A percentile compares a stretch with the other conserved stretches of the same genome.
These are phyloP conservation scores for Tachyglossus aculeatus DNA, from an alignment of 2,797 vertebrate species.

Conservation along the genomic window DNA sequence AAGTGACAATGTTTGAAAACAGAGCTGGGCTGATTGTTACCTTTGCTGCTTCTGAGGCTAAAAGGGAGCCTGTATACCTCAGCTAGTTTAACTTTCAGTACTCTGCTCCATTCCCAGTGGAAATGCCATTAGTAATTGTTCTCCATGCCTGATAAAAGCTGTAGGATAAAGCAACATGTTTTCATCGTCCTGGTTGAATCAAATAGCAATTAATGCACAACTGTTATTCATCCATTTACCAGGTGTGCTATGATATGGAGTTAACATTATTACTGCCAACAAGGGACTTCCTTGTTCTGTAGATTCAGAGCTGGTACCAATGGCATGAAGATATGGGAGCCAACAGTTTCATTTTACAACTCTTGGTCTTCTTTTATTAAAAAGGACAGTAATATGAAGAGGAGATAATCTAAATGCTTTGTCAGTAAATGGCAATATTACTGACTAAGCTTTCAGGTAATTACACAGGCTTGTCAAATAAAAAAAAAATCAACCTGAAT, in stretches of 20 bases:
- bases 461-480: fast-evolving
- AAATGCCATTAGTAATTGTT: not conserved
- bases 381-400: not conserved
- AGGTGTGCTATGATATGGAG: fast-evolving
- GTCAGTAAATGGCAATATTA: not conserved
- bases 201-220: not conserved
- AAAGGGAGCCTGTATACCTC: not conserved
- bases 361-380: not conserved
- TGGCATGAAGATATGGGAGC: not conserved
- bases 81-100: not conserved
- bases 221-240: not conserved
- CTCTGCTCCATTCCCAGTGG: fast-evolving
- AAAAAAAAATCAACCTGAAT: fast-evolving
- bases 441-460: not conserved
- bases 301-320: fast-evolving
- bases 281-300: constrained; percentile 7
- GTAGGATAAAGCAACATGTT: not conserved
- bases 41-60: not conserved
- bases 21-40: fast-evolving
- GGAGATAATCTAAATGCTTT: not conserved
- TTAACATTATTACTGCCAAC: not conserved
- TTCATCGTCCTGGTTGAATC: not conserved
- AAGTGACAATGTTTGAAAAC: not conserved
- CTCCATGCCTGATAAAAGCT: not conserved
- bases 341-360: not conserved